Evolutionary conservation across 1,140 invertebrate species (phyloP).

Genomic region (Drosophila ogumai): DNA sequence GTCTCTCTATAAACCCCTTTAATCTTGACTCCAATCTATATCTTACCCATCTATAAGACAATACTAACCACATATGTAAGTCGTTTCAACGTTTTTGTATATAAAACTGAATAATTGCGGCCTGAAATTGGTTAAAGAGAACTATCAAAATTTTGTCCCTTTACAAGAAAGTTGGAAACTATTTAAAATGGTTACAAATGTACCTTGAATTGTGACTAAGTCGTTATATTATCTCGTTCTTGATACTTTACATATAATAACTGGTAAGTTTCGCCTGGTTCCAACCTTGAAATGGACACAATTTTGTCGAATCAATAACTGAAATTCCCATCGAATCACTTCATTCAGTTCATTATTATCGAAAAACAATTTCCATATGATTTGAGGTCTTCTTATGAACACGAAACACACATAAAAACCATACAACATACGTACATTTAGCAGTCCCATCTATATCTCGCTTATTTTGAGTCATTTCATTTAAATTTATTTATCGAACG

Average conservation of each 20-base stretch:
- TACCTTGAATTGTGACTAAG: neutral
- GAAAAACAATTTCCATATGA: constrained; percentile 26
- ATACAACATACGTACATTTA: constrained; percentile 54
- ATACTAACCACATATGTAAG: constrained; percentile 33
- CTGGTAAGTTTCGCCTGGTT: constrained; percentile 46
- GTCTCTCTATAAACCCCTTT: constrained; percentile 49
- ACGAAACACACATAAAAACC: constrained; percentile 38
- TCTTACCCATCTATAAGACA: constrained; percentile 26
- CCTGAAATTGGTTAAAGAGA: constrained; percentile 16
- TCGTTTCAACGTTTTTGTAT: constrained; percentile 74
- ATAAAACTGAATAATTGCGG: constrained; percentile 36
- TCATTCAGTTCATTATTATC: constrained; percentile 58
- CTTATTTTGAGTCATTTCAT: constrained; percentile 38
- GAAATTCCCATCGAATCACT: constrained; percentile 41
- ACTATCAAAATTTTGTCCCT: constrained; percentile 62
- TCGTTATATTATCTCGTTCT: neutral
- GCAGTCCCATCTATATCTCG: constrained; percentile 45
- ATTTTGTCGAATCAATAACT: constrained; percentile 36
- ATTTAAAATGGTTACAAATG: neutral
- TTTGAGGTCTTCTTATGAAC: constrained; percentile 4
- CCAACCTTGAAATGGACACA: constrained; percentile 61
- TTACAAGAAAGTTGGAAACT: constrained; percentile 28
- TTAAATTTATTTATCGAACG: constrained; percentile 24
- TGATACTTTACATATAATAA: neutral
- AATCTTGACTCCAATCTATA: constrained; percentile 20